Evolutionary conservation across 2,113 vertebrate species (phyloP), one percentile per base, ranked within the genome.

Genomic region (Tachuris rubrigastra): DNA sequence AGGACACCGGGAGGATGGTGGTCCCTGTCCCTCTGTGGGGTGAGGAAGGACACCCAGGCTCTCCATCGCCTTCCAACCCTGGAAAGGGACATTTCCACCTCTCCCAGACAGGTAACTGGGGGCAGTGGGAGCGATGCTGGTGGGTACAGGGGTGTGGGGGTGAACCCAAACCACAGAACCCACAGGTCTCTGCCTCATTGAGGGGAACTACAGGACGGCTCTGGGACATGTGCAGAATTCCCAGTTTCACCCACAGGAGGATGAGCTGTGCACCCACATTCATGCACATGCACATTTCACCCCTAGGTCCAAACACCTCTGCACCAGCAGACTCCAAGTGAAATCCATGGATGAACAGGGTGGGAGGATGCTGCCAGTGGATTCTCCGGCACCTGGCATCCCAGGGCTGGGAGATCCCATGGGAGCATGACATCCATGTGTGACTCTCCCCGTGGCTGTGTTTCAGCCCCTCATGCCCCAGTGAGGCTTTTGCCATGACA

Each of bases 1-100:
- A 0, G 76, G 44, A 39, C 3, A 0, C 0, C 2, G 9, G n/a
- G 13, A 30, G 58, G 52, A 6, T 0, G 2, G 4, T 4, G 5
- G 63, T 37, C 28, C 39, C 58, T 2, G 3, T 8, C 39, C 49
- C 55, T 6, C 12, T 3, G 0, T 0, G 1, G 12, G 15, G 15
- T 1, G 24, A 67, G 49, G 20, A 33, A 18, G 55, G 82, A 33
- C 19, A 14, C 7, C 8, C 2, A 3, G 35, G 28, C 4, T 59
- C 17, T 25, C 6, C 63, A 20, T 52, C 2, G 0, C 47, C 41
- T 23, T 14, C 33, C 81, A 20, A 49, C 49, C 81, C 60, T 1
- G 17, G 6, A 4, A 12, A 73, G 41, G 49, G 49, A 9, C 72
- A 20, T 14, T 6, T 28, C 24, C 37, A 8, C 8, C 27, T 7